These are phyloP conservation scores for Eretmochelys imbricata DNA, from an alignment of 2,113 vertebrate genomes.

Conservation along the genomic window DNA sequence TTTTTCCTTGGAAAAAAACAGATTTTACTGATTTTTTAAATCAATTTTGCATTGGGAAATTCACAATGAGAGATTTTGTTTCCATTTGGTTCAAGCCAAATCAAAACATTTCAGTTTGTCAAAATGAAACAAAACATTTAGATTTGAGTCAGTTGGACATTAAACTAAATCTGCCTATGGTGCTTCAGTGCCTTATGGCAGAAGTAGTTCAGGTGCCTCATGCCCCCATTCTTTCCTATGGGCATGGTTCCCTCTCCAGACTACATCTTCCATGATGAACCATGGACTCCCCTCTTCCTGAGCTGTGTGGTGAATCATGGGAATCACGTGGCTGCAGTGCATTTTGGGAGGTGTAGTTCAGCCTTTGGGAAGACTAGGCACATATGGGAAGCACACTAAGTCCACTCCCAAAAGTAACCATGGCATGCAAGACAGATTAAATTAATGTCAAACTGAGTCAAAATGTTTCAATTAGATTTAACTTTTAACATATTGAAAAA, in stretches of 20 bases:
- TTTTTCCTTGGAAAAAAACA: not conserved
- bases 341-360: not conserved
- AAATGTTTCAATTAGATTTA: not conserved
- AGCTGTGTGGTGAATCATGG: not conserved
- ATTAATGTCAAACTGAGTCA: not conserved
- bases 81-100: not conserved
- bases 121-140: not conserved
- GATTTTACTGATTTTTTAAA: not conserved
- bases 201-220: no score
- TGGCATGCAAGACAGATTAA: not conserved
- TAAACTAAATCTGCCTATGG: not conserved
- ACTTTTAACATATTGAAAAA: not conserved
- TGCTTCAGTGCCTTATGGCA: not conserved
- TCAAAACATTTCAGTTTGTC: not conserved
- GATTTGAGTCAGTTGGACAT: not conserved
- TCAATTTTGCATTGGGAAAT: not conserved
- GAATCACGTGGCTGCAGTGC: not conserved
- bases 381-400: not conserved
- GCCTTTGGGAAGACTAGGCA: not conserved
- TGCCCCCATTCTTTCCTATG: not conserved
- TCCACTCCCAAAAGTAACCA: not conserved
- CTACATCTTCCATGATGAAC: fast-evolving
- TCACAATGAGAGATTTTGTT: not conserved
- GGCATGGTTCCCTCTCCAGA: not conserved
- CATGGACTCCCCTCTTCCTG: not conserved